These are phyloP conservation scores for Paradoxurus hermaphroditus DNA, from an alignment of 2,113 vertebrate species.

Conservation along the genomic window DNA sequence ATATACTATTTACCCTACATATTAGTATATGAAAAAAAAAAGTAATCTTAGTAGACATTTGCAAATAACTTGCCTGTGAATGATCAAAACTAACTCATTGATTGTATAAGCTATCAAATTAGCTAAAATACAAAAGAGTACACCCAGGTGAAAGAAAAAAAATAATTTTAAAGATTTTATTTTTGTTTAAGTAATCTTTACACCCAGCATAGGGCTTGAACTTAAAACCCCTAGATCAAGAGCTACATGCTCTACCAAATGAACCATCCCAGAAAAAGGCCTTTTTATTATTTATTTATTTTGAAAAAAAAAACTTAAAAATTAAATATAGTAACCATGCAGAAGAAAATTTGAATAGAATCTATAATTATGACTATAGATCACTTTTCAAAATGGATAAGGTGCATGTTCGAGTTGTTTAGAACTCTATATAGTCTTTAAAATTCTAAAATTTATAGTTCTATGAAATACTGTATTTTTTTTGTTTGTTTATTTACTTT, in stretches of 20 bases:
- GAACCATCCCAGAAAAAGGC: neutral
- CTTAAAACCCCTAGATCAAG: neutral
- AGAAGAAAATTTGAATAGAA: neutral
- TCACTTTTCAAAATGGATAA: neutral
- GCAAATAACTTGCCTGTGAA: neutral
- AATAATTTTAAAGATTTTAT: neutral
- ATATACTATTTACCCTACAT: neutral
- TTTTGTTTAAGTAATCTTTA: neutral
- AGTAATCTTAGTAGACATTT: neutral
- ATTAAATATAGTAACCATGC: neutral
- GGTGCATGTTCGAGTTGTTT: neutral
- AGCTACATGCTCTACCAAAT: neutral
- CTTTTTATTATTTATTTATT: no score
- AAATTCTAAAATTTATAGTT: neutral
- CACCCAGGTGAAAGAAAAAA: fast-evolving
- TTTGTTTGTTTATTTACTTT: no score
- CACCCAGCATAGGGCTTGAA: neutral
- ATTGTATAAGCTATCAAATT: neutral
- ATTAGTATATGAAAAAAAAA: neutral
- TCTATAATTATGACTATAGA: neutral
- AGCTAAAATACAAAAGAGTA: neutral
- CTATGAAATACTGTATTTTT: neutral
- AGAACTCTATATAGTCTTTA: neutral
- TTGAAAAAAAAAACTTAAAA: neutral
- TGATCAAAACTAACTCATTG: neutral